phyloP scores from a whole-genome alignment of 2,113 vertebrate genomes.

The Centropristis striata region DNA sequence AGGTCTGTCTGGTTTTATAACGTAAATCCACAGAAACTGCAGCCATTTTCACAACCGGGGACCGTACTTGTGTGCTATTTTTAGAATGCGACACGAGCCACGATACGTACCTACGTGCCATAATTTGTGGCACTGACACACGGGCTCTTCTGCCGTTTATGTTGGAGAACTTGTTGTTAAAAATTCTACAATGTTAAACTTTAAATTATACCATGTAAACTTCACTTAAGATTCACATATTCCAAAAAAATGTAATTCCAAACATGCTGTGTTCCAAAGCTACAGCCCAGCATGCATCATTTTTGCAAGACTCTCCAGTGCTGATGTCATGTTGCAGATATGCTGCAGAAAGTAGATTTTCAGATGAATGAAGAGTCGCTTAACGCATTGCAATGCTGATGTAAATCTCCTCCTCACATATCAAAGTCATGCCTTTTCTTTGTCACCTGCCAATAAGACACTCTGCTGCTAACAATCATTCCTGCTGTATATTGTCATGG shows the following conservation, averaged over 20 bases:
- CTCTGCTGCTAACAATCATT: conserved; percentile 34
- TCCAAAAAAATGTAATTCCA: neutral
- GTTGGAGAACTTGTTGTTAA: too few species aligned
- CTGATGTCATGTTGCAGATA: conserved; percentile 18
- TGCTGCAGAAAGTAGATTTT: conserved; percentile 27
- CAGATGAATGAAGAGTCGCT: conserved; percentile 24
- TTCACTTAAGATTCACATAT: neutral
- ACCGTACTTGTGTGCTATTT: too few species aligned
- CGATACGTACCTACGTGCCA: too few species aligned
- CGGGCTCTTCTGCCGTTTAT: too few species aligned
- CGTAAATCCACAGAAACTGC: too few species aligned
- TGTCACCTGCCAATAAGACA: conserved; percentile 63
- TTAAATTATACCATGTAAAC: neutral
- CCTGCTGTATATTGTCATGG: conserved; percentile 15
- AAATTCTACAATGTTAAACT: too few species aligned
- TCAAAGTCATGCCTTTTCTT: conserved; percentile 31
- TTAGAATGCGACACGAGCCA: too few species aligned
- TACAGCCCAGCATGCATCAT: neutral
- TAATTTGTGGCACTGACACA: too few species aligned
- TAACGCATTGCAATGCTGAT: conserved; percentile 30
- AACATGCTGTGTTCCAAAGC: neutral
- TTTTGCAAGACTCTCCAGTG: neutral
- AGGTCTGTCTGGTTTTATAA: too few species aligned
- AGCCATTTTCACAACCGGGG: too few species aligned
- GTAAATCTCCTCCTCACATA: conserved; percentile 16